Percentiles rank a stretch among this genome's conserved stretches.
These are phyloP conservation scores for Alviniconcha strummeri DNA, from an alignment of 2,888 invertebrate species.

Conservation along the genomic window DNA sequence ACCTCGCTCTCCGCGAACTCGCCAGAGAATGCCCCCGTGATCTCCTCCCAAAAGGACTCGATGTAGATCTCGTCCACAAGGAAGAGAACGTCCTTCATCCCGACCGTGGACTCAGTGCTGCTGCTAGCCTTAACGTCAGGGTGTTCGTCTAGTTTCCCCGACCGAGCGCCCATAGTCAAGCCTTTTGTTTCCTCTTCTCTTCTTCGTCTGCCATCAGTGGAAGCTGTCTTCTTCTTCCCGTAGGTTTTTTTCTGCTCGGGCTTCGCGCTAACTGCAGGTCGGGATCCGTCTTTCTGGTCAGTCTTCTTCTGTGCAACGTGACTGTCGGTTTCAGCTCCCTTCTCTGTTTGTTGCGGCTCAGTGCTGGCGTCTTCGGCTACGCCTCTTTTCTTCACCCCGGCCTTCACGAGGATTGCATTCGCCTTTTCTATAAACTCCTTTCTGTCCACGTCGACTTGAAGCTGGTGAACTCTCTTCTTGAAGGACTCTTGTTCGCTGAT, in stretches of 20 bases:
- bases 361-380: background rate
- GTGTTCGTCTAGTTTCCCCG: no score
- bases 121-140: no score
- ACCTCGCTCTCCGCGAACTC: conserved; percentile 23
- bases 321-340: no score
- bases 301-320: no score
- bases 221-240: no score
- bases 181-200: background rate
- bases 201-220: background rate
- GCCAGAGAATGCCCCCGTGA: conserved; percentile 9
- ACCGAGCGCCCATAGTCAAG: no score
- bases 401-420: no score
- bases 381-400: background rate
- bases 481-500: background rate
- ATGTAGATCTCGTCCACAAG: conserved; percentile 40
- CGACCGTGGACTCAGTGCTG: no score
- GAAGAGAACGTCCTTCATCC: conserved; percentile 29
- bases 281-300: no score
- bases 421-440: background rate
- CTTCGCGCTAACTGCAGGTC: no score
- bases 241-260: no score
- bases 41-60: conserved; percentile 30
- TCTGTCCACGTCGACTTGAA: background rate
- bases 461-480: background rate
- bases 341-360: no score